A percentile compares a stretch with the other conserved stretches of the same genome.
These are phyloP conservation scores for Colletes latitarsis DNA, from an alignment of 1,140 invertebrate species.

Conservation along the genomic window DNA sequence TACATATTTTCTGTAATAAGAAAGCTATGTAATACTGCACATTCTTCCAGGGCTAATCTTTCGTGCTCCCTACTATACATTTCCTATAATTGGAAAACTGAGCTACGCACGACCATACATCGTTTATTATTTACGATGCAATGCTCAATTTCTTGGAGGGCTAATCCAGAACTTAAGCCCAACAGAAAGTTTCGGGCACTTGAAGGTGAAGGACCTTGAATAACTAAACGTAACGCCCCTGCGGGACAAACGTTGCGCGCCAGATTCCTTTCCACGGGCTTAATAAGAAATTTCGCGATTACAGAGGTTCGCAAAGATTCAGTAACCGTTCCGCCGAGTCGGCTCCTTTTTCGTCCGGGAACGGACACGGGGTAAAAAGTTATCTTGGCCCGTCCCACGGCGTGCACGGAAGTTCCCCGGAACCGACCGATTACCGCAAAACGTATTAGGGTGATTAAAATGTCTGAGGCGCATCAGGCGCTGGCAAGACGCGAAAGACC, in stretches of 20 bases:
- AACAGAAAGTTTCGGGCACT: no score
- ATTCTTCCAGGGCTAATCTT: no score
- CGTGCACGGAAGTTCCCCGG: not conserved
- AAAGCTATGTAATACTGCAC: no score
- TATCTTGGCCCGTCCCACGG: not conserved
- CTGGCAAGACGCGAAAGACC: not conserved
- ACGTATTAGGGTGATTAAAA: slow-evolving; percentile 45
- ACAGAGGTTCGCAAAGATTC: not conserved
- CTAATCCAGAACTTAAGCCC: no score
- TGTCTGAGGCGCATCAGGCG: slow-evolving; percentile 18
- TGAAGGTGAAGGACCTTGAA: no score
- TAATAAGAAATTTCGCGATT: slow-evolving; percentile 3
- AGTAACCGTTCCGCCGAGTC: not conserved
- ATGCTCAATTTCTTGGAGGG: no score
- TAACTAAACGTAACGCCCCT: no score
- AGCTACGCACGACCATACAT: no score
- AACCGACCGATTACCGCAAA: slow-evolving; percentile 36
- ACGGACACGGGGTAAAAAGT: slow-evolving; percentile 15
- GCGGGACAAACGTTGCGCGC: not conserved
- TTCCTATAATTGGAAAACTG: no score
- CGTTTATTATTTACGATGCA: no score
- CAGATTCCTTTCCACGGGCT: not conserved
- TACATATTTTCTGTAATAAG: no score
- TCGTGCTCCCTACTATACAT: no score
- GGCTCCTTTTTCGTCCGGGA: not conserved